Evolutionary conservation across 2,113 vertebrate species (phyloP).

Genomic region (Microtus montanus): DNA sequence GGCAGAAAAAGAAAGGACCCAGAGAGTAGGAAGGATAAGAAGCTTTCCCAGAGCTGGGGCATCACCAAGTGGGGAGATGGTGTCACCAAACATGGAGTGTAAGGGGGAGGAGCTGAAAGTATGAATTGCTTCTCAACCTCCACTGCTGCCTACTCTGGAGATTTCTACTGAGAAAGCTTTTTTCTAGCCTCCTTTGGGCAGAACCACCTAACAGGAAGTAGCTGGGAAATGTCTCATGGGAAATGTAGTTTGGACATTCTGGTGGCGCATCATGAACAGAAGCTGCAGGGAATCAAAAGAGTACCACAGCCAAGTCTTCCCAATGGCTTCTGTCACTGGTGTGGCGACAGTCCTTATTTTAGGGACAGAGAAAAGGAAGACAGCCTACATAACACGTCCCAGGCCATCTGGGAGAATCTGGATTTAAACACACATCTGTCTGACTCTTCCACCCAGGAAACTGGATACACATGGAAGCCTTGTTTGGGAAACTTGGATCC

Average conservation of each 20-base stretch:
- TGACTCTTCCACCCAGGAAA: neutral
- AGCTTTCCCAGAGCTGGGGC: neutral
- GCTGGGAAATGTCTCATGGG: neutral
- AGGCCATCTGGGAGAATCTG: neutral
- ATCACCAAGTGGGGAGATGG: neutral
- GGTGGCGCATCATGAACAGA: too few species aligned
- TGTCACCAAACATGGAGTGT: neutral
- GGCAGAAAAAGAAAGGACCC: neutral
- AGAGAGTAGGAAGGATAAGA: neutral
- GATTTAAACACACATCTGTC: neutral
- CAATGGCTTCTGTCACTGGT: neutral
- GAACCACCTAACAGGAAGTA: neutral
- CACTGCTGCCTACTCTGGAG: neutral
- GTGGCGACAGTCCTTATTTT: neutral
- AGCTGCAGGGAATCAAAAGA: neutral
- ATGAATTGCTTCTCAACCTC: neutral
- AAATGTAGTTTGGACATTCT: neutral
- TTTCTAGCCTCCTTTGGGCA: neutral
- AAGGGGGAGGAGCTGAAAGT: neutral
- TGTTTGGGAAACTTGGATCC: rapidly evolving
- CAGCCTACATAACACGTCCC: neutral
- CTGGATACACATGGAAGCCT: neutral
- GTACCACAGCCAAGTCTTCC: neutral
- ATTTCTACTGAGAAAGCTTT: neutral
- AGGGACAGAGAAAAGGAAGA: neutral